phyloP scores from a whole-genome alignment of 2,113 vertebrate genomes.

The Chiloscyllium plagiosum region DNA sequence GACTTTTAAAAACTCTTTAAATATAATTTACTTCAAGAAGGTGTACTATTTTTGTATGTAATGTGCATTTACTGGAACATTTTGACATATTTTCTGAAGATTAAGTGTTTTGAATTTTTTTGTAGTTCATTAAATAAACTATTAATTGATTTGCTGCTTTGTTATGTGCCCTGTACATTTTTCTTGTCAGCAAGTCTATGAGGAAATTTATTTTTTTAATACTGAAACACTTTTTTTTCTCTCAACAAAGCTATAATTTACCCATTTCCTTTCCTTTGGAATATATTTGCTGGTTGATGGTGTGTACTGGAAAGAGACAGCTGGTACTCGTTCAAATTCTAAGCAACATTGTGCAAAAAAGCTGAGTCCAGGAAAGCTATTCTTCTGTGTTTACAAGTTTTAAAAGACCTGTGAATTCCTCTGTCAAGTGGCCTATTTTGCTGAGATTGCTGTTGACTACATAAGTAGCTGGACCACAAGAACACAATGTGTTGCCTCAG shows the following conservation, averaged over 20 bases:
- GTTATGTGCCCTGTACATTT: neutral
- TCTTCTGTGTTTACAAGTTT: conserved; percentile 15
- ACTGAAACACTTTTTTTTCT: neutral
- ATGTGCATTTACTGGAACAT: neutral
- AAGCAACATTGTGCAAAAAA: neutral
- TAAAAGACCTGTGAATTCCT: conserved; percentile 25
- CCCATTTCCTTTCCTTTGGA: neutral
- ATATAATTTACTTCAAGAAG: neutral
- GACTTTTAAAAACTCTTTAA: neutral
- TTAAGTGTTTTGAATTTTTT: too few relatives aligned
- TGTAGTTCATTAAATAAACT: neutral
- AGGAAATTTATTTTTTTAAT: neutral
- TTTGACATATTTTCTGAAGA: neutral
- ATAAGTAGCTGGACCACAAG: conserved; percentile 4
- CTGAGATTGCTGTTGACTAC: conserved; percentile 23
- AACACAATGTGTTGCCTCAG: conserved; percentile 34
- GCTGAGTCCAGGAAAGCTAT: neutral
- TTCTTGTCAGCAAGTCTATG: neutral
- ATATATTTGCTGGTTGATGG: neutral
- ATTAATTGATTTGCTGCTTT: neutral
- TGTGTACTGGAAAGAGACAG: conserved; percentile 13
- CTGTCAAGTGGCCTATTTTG: conserved; percentile 37
- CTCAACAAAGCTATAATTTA: neutral
- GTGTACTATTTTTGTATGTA: neutral
- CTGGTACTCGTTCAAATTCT: conserved; percentile 26